Evolutionary conservation across 1,140 invertebrate genomes (phyloP).

Genomic region (Alviniconcha marisindica): DNA sequence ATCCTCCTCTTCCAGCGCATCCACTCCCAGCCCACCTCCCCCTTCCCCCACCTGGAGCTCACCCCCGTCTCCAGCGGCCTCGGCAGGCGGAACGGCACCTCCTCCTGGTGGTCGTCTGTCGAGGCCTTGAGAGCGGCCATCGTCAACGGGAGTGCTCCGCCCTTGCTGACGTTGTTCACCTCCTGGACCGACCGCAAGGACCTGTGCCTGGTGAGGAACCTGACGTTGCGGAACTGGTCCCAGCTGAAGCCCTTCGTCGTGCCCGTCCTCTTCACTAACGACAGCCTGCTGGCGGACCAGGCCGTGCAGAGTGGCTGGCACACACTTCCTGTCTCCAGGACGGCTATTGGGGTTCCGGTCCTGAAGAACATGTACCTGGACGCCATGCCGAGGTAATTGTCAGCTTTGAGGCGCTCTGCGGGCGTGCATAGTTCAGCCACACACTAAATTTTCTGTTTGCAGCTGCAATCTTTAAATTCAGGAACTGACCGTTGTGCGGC

Average conservation of each 20-base stretch:
- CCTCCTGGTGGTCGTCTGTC: not conserved
- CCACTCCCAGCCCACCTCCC: not conserved
- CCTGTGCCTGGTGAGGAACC: conserved; percentile 49
- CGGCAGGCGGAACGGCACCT: not conserved
- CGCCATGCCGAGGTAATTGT: conserved; percentile 27
- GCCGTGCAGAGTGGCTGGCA: conserved; percentile 47
- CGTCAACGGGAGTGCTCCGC: not conserved
- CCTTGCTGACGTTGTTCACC: conserved; percentile 59
- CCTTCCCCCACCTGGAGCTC: not conserved
- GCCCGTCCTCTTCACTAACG: conserved; percentile 57
- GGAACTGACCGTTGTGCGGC: too few species aligned
- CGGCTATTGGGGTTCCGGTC: conserved; percentile 52
- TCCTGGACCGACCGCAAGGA: conserved; percentile 49
- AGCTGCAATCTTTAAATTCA: too few species aligned
- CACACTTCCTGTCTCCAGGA: conserved; percentile 45
- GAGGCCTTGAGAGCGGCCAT: conserved; percentile 5
- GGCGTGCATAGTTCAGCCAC: too few species aligned
- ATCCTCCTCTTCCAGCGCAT: not conserved
- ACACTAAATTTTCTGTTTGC: too few species aligned
- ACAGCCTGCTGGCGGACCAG: conserved; percentile 33
- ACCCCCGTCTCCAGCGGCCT: not conserved
- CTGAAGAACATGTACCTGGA: conserved; percentile 57
- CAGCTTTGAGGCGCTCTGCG: too few species aligned
- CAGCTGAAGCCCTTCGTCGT: conserved; percentile 47
- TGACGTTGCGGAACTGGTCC: conserved; percentile 61